Evolutionary conservation across 2,113 vertebrate species (phyloP).

Genomic region (Crotalus viridis): DNA sequence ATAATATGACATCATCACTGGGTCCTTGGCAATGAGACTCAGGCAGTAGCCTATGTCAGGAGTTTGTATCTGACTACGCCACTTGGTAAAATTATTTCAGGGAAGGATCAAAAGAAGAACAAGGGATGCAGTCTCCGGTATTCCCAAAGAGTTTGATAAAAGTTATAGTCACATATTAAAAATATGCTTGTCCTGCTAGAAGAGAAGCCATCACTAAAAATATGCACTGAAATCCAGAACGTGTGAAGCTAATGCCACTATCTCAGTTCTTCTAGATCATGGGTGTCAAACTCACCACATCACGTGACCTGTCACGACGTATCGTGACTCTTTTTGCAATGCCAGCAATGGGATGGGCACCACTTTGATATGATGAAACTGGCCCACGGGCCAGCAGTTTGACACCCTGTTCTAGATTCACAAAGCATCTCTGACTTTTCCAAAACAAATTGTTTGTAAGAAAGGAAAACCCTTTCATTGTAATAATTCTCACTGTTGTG

Average conservation of each 20-base stretch:
- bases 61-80: background rate
- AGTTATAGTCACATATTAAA: background rate
- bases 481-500: slow-evolving; percentile 10
- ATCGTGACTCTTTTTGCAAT: too few species aligned
- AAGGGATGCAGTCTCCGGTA: background rate
- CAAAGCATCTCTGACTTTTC: slow-evolving; percentile 2
- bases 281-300: too few species aligned
- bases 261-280: slow-evolving; percentile 4
- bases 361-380: too few species aligned
- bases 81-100: background rate
- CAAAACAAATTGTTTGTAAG: background rate
- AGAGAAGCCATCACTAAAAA: background rate
- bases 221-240: slow-evolving; percentile 25
- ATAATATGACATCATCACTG: background rate
- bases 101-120: background rate
- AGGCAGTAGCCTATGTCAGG: background rate
- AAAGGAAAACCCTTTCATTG: background rate
- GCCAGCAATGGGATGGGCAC: too few species aligned
- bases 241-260: background rate
- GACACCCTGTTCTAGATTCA: background rate
- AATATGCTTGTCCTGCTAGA: background rate
- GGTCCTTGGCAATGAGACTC: background rate
- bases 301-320: too few species aligned
- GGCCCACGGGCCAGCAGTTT: too few species aligned
- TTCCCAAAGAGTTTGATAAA: background rate